A percentile compares a stretch with the other conserved stretches of the same genome.
Evolutionary conservation across 2,113 vertebrate genomes (phyloP).

Genomic region (Thamnophis sirtalis): DNA sequence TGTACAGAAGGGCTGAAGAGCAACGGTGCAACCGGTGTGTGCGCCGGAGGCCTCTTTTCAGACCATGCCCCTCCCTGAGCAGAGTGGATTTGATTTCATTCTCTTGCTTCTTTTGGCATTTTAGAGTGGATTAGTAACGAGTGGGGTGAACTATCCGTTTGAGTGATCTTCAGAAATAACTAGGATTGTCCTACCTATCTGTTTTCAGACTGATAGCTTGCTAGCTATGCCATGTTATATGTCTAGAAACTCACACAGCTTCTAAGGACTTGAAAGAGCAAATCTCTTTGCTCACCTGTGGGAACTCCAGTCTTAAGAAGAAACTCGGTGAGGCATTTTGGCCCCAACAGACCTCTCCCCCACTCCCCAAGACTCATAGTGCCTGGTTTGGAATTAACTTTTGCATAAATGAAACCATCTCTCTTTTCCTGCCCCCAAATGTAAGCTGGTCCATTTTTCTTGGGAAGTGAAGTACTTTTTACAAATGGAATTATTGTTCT

Average conservation of each 20-base stretch:
- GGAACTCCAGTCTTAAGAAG: background rate
- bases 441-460: background rate
- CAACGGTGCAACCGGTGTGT: background rate
- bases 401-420: background rate
- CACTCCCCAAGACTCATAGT: background rate
- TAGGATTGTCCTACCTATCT: background rate
- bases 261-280: background rate
- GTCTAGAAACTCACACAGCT: background rate
- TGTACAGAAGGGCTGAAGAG: background rate
- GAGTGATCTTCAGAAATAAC: background rate
- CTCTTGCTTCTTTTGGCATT: background rate
- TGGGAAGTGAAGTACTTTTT: slow-evolving; percentile 22
- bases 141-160: background rate
- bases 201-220: background rate
- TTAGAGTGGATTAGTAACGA: accelerated
- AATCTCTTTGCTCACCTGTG: background rate
- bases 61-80: background rate
- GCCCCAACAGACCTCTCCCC: too few species aligned
- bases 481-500: background rate
- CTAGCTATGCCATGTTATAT: slow-evolving; percentile 1
- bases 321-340: background rate
- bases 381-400: background rate
- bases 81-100: accelerated
- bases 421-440: too few species aligned
- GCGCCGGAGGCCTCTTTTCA: slow-evolving; percentile 9